Evolutionary conservation across 2,888 invertebrate species (phyloP), one percentile per base, ranked within the genome.

Genomic region (Electrophaes corylata): DNA sequence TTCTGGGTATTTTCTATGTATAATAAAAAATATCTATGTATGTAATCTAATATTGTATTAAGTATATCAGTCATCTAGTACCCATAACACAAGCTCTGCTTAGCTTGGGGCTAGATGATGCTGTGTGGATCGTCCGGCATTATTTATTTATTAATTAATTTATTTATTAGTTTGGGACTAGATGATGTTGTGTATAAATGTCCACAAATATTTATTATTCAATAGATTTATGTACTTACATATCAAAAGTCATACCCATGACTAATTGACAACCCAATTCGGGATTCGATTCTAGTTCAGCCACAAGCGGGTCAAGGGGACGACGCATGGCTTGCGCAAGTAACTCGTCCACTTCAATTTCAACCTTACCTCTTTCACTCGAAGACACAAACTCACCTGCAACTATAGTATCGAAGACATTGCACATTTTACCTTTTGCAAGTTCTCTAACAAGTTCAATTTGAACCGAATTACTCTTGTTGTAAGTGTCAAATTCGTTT

Each of bases 281-380:
- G 75, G 71, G 72, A 71, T 73, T 73, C 73, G 77, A 81, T 78
- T 79, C 80, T 78, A 78, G 79, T 75, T 69, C 75, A 71, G 48
- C 61, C 73, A 63, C 66, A 80, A 79, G 71, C 76, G 65, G 83
- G 86, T 84, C 86, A 86, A 86, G 86, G 86, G 75, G 70, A 75
- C 71, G 60, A 57, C 64, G 62, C 67, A 46, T 62, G 58, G 60
- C 64, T 79, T 80, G 75, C 80, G 81, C 77, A 75, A 77, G 73
- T 75, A 66, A 66, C 66, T 64, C 66, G 64, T 59, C 53, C 16
- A 54, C 58, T 60, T 49, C 56, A 69, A 56, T 69, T 65, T 69
- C 52, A 67, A 72, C 75, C 69, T 64, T 78, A 70, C 62, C 16
- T 1, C n/a, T 29, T 35, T 19, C 31, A 16, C 29, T 3, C 29